phyloP scores from a whole-genome alignment of 2,888 invertebrate species.

The Pseudeuparius sepicola region DNA sequence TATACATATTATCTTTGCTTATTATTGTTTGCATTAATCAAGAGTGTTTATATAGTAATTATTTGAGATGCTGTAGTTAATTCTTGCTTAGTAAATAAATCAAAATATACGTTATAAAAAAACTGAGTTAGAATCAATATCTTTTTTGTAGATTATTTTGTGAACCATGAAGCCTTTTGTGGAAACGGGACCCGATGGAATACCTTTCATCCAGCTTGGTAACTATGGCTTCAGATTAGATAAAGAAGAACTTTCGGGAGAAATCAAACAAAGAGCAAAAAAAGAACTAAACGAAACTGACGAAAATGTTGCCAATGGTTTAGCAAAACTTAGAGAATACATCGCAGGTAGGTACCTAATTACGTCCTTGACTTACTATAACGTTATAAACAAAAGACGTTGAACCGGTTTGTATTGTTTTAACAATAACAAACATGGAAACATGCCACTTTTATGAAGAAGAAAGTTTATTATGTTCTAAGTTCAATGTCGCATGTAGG shows the following conservation, averaged over 20 bases:
- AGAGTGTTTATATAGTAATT: slow-evolving; percentile 4
- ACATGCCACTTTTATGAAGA: too few species aligned
- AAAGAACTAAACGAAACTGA: slow-evolving; percentile 63
- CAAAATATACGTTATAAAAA: too few species aligned
- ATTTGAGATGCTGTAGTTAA: too few species aligned
- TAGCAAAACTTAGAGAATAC: slow-evolving; percentile 46
- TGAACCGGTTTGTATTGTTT: too few species aligned
- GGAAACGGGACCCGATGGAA: slow-evolving; percentile 42
- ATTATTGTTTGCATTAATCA: not conserved
- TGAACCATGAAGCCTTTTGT: slow-evolving; percentile 25
- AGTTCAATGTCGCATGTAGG: too few species aligned
- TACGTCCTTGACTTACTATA: too few species aligned
- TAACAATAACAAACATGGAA: too few species aligned
- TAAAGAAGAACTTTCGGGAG: slow-evolving; percentile 47
- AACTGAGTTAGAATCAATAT: slow-evolving; percentile 5
- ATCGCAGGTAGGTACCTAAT: slow-evolving; percentile 34
- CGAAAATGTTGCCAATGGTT: slow-evolving; percentile 49
- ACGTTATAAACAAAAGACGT: too few species aligned
- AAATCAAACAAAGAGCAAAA: slow-evolving; percentile 51
- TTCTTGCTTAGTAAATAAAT: too few species aligned
- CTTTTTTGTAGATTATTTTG: slow-evolving; percentile 4
- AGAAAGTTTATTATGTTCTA: too few species aligned
- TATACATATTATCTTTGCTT: slow-evolving; percentile 6
- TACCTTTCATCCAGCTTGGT: slow-evolving; percentile 55
- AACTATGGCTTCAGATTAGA: slow-evolving; percentile 50